Evolutionary conservation across 2,113 vertebrate genomes (phyloP), one percentile per base, ranked within the genome.

Genomic region (Pimephales promelas): DNA sequence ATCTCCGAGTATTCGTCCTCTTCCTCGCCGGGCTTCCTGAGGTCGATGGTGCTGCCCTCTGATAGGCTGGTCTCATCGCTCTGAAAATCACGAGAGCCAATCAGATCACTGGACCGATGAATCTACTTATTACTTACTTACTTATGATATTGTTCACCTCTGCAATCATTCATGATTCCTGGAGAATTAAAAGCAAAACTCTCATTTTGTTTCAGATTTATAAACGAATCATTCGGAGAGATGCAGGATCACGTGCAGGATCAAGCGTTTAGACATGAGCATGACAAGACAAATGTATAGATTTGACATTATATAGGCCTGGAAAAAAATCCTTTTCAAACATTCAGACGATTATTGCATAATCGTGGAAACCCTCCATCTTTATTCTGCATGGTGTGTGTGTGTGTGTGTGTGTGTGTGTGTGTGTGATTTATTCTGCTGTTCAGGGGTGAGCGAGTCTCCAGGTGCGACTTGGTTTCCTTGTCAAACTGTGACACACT

Each of bases 31-130:
- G 96, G 95, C 84, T 97, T 98, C 91, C 96, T 95, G 90, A 99
- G 92, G 92, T 99, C 98, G 83, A 98, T 96, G 0, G 98, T 99
- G 92, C 97, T 99, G 83, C 97, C 98, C 91, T 99, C 97, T 0
- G 98, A 99, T 86, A 95, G 94, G 87, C 97, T 99, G 94, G 91
- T 83, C 0, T 95, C 94, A 26, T 98, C 97, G 26, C 94, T 95
- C 89, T 95, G 94, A 83, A 87, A 59, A 13, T 83, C 43, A 57
- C 82, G 80, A 80, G 26, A 75, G 84, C 68, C 83, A 90, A 79
- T 91, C 81, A 92, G 82, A 77, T 36, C 59, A 14, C 22, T 56
- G n/a, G 71, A 68, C 18, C 31, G 10, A 36, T 36, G 3, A 20
- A 64, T 31, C 18, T 8, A 64, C 61, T 40, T 9, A 40, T 40